Conservation (phyloP, 2,113 vertebrate species). For the Ictalurus punctatus region DNA sequence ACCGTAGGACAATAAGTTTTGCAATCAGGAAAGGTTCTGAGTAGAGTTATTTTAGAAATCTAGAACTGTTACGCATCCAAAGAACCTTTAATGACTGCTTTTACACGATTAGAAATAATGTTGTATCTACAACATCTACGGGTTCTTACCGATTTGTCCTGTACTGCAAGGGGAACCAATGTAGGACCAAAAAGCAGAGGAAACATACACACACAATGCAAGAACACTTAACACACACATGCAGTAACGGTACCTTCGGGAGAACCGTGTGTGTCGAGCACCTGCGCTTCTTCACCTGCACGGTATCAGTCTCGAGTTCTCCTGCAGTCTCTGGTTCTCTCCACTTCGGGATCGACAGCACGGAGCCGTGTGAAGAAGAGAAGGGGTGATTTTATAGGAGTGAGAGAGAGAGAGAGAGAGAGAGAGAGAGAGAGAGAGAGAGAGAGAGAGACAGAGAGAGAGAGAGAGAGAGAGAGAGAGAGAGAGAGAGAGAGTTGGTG, state of each 20-base stretch:
- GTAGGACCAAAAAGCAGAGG: neutral
- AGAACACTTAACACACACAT: conserved; percentile 3
- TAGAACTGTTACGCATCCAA: neutral
- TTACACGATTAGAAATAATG: neutral
- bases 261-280: neutral
- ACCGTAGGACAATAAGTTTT: too few relatives aligned
- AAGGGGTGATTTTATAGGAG: conserved; percentile 42
- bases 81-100: neutral
- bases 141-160: neutral
- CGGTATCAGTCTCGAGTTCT: neutral
- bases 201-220: neutral
- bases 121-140: neutral
- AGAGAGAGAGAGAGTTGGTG: conserved; percentile 41
- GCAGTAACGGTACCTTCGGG: conserved; percentile 10
- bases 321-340: conserved; percentile 7
- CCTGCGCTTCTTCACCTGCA: conserved; percentile 2
- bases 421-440: conserved; percentile 2
- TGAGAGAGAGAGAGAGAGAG: neutral
- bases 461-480: conserved; percentile 1
- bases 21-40: neutral
- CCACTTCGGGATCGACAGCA: neutral
- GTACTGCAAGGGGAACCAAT: neutral
- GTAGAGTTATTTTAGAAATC: neutral
- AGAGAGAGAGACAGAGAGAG: conserved; percentile 4
- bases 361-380: neutral